Evolutionary conservation across 2,113 vertebrate genomes (phyloP), one percentile per base, ranked within the genome.

Genomic region (Natator depressus): DNA sequence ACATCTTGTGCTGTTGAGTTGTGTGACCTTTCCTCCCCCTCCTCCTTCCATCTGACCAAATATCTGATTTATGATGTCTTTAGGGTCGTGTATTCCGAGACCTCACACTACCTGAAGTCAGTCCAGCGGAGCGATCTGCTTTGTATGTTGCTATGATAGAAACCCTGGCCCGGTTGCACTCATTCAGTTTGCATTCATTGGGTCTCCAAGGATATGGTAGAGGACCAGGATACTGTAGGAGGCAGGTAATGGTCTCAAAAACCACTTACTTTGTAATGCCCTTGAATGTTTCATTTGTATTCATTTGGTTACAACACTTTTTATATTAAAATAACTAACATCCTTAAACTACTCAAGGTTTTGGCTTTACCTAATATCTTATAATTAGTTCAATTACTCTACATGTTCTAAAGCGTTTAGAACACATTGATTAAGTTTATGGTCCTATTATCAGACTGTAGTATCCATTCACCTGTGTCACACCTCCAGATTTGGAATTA

Each of bases 51-150:
- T 84, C 19, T 31, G 10, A 65, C 38, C 31, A 86, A 87, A 47
- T 22, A 31, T 0, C n/a, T 93, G 5, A 46, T 91, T 49, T 95
- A 0, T 82, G 16, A 1, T 78, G 11, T 95, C 89, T 84, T 42
- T 79, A 99, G 99, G 99, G 99, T 1, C 98, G 99, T 20, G 98
- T 99, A 94, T 99, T 99, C 92, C 98, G 98, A 95, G 98, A 99
- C 92, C 35, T 98, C 19, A 96, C 98, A 1, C 89, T 99, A 76
- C 98, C 99, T 69, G 99, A 97, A 87, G 93, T 99, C 78, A 98
- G 97, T 89, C 97, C 98, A 57, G 98, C 98, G 16, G 99, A 99
- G 94, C 98, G 99, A 81, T 96, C 98, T 8, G 99, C 99, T 87
- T 92, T 99, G 6, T 99, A 99, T 78, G 97, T 99, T 83, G 98